Evolutionary conservation across 2,113 vertebrate species (phyloP).

Genomic region (Ceyx cyanopectus): DNA sequence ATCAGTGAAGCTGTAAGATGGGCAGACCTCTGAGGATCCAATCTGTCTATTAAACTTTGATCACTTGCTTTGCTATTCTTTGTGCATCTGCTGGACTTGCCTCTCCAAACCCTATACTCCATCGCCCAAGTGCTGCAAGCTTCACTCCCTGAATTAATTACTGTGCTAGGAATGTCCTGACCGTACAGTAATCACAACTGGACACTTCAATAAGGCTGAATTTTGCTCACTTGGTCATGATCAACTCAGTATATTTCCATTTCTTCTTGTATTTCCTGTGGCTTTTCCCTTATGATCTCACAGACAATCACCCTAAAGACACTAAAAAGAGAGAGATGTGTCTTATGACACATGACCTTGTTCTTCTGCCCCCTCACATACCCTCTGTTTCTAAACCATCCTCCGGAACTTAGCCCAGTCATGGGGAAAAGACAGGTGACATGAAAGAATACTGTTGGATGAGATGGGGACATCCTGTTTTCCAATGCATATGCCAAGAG

Average conservation of each 20-base stretch:
- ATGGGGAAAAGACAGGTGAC: not conserved
- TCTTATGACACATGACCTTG: not conserved
- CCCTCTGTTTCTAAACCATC: not conserved
- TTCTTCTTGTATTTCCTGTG: not conserved
- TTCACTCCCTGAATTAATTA: not conserved
- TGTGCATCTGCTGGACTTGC: not conserved
- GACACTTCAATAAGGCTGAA: not conserved
- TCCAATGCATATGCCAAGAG: not conserved
- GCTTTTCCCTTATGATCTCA: not conserved
- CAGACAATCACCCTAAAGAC: not conserved
- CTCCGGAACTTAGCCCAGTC: not conserved
- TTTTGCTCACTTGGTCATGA: not conserved
- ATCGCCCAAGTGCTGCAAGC: not conserved
- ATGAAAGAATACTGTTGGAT: not conserved
- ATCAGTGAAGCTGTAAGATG: not conserved
- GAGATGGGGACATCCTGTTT: conserved; percentile 2
- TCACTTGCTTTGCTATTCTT: not conserved
- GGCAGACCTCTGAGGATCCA: not conserved
- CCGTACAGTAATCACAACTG: not conserved
- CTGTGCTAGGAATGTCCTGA: not conserved
- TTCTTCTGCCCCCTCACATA: not conserved
- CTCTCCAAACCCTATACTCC: not conserved
- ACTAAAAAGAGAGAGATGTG: not conserved
- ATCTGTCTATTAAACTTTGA: conserved; percentile 30
- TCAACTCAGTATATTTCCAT: not conserved